Evolutionary conservation across 2,797 vertebrate genomes (phyloP).

Genomic region (Loris lydekkerianus): DNA sequence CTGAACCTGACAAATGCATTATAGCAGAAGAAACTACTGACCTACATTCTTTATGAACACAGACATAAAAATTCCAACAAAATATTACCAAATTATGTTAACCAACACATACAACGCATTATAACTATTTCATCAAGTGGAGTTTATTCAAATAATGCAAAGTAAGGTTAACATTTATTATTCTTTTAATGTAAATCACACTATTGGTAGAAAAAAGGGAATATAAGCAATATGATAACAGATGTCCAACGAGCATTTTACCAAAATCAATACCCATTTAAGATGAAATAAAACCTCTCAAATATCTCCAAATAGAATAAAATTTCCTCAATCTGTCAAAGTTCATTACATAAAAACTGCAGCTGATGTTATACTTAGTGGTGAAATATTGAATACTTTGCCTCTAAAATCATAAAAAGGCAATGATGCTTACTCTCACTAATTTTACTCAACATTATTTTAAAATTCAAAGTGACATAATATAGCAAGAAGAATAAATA

Average conservation of each 20-base stretch:
- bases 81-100: neutral
- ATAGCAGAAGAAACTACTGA: neutral
- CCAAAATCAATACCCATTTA: neutral
- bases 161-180: neutral
- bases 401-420: neutral
- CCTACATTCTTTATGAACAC: neutral
- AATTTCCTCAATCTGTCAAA: neutral
- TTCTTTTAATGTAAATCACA: neutral
- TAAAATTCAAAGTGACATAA: neutral
- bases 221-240: neutral
- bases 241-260: constrained; percentile 3
- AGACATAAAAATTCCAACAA: neutral
- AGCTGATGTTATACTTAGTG: neutral
- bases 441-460: neutral
- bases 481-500: neutral
- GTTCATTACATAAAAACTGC: neutral
- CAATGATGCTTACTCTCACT: neutral
- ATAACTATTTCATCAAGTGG: neutral
- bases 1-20: neutral
- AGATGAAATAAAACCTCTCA: neutral
- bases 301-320: neutral
- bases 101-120: neutral
- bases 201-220: neutral
- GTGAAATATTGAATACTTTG: constrained; percentile 3
- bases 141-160: neutral